Evolutionary conservation across 2,888 invertebrate species (phyloP).

Genomic region (Tachina grossa): DNA sequence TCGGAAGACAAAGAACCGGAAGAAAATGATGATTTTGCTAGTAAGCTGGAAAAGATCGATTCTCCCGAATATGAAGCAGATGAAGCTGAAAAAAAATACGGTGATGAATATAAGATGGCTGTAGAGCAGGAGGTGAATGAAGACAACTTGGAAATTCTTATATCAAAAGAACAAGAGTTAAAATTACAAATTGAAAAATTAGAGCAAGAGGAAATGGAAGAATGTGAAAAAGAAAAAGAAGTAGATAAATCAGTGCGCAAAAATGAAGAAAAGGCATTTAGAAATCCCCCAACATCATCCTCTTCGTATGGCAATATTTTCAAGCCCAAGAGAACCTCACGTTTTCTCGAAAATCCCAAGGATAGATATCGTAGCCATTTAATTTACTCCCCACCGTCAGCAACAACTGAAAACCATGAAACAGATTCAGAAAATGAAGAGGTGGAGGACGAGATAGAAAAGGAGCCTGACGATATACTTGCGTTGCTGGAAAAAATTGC

Average conservation of each 20-base stretch:
- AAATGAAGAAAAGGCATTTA: neutral
- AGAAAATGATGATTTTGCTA: constrained; percentile 47
- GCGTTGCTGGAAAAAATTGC: constrained; percentile 54
- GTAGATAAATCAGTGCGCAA: neutral
- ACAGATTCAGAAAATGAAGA: constrained; percentile 29
- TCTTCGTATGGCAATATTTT: constrained; percentile 34
- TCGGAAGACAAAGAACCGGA: constrained; percentile 43
- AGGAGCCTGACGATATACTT: constrained; percentile 47
- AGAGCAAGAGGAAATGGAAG: constrained; percentile 60
- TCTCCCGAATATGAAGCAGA: constrained; percentile 26
- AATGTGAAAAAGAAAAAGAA: constrained; percentile 40
- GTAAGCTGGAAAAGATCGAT: constrained; percentile 53
- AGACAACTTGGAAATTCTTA: constrained; percentile 63
- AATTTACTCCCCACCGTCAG: constrained; percentile 39
- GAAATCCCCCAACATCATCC: constrained; percentile 5
- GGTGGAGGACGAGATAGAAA: constrained; percentile 17
- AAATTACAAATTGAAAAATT: constrained; percentile 64
- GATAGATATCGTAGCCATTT: constrained; percentile 66
- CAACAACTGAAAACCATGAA: constrained; percentile 28
- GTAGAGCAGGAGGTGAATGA: constrained; percentile 39
- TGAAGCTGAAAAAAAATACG: neutral
- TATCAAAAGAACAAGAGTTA: constrained; percentile 65
- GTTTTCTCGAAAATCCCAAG: constrained; percentile 39
- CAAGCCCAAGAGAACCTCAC: constrained; percentile 59
- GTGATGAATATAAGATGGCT: constrained; percentile 52